Base-by-base conservation (phyloP, 1,140 invertebrate species). In the Drosophila truncata region DNA sequence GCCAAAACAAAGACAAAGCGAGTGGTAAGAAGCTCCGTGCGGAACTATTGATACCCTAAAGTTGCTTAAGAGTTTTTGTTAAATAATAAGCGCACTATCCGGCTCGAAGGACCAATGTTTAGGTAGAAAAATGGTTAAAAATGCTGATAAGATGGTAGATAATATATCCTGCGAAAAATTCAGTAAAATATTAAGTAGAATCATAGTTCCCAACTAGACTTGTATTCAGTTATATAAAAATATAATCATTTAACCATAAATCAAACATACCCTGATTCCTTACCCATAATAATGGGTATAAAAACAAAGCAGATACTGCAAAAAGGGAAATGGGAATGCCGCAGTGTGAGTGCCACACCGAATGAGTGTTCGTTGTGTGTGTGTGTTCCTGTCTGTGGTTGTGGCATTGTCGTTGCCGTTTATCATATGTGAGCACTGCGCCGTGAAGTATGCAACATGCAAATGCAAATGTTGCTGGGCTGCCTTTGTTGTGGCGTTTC, bases 361-460 rank as follows among this genome's bases (percentile, higher is more conserved):
- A 61, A 18, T 16, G 20, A 35, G 25, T 49, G 16, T 75, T 31
- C 66, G 39, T 65, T 31, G 67, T 65, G 37, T 76, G 16, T 76
- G 16, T 75, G 52, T 76, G 25, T 42, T 31, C 49, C 41, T 42
- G 47, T 71, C 52, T 82, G 78, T 79, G 62, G 49, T 54, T 77
- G 54, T 77, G 62, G 76, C 76, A 83, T 83, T 88, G 84, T 86
- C 71, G 83, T 67, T 79, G 81, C 81, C 81, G 85, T 90, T 90
- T 90, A 90, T 88, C 85, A 88, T 90, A 82, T 82, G 85, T 71
- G 78, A 78, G 71, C 77, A 79, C 67, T 63, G 67, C 78, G 71
- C 81, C 66, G 66, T 90, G 78, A 90, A 88, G 84, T 90, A 88
- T 88, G 85, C 84, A 88, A 88, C 78, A 87, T 87, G 83, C 83